These are phyloP conservation scores for Myiagra hebetior DNA, from an alignment of 2,113 vertebrate genomes.

Conservation along the genomic window DNA sequence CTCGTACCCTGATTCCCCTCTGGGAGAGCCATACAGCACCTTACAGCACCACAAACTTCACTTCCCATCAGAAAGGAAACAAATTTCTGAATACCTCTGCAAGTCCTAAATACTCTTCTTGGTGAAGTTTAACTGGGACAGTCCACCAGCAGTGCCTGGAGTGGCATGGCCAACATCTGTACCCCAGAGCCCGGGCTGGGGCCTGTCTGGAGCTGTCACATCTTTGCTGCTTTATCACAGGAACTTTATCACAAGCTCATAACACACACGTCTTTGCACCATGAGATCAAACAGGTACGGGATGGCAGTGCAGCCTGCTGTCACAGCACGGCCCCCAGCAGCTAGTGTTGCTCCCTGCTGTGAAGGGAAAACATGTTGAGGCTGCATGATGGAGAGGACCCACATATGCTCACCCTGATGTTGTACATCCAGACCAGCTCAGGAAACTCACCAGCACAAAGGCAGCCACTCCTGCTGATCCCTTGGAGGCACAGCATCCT, in stretches of 20 bases:
- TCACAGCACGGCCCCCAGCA: background rate
- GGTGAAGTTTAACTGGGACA: background rate
- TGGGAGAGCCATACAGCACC: background rate
- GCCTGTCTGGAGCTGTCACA: slow-evolving; percentile 32
- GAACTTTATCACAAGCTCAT: slow-evolving; percentile 36
- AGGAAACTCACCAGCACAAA: background rate
- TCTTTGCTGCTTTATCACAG: slow-evolving; percentile 31
- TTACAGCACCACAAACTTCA: background rate
- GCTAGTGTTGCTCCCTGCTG: background rate
- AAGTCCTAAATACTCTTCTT: background rate
- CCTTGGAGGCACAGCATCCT: background rate
- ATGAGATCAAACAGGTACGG: slow-evolving; percentile 20
- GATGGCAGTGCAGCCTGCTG: background rate
- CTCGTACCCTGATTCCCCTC: background rate
- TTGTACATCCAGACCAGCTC: background rate
- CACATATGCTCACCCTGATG: background rate
- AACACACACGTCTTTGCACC: slow-evolving; percentile 31
- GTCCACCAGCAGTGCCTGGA: background rate
- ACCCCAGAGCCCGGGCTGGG: background rate
- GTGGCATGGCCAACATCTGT: background rate
- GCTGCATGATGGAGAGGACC: background rate
- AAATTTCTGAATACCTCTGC: background rate
- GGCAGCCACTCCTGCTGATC: background rate
- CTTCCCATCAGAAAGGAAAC: background rate
- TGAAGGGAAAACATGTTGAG: background rate